A percentile compares a stretch with the other conserved stretches of the same genome.
Evolutionary conservation across 2,797 vertebrate genomes (phyloP).

Genomic region (Coregonus suidteri): DNA sequence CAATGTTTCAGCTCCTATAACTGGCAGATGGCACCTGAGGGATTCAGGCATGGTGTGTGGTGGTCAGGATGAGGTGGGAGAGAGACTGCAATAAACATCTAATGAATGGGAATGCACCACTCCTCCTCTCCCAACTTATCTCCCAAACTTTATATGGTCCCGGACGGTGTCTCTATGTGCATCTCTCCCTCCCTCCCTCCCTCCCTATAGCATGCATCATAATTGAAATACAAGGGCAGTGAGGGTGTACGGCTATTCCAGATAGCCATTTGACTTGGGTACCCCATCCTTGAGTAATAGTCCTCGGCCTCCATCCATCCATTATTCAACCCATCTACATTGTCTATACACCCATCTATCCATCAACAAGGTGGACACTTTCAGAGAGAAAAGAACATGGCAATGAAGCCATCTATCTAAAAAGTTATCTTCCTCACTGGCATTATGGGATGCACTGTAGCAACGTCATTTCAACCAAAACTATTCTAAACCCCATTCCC

Average conservation of each 20-base stretch:
- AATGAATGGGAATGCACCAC: too few relatives aligned
- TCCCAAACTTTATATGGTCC: too few relatives aligned
- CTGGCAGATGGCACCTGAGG: background rate
- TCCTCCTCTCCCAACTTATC: too few relatives aligned
- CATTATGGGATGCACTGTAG: background rate
- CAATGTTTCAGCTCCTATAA: background rate
- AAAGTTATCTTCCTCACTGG: background rate
- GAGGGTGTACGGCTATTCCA: slow-evolving; percentile 54
- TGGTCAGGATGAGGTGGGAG: background rate
- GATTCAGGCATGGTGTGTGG: background rate
- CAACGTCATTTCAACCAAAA: too few relatives aligned
- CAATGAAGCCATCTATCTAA: slow-evolving; percentile 1
- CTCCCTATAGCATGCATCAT: too few relatives aligned
- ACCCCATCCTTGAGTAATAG: slow-evolving; percentile 63
- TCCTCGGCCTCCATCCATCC: background rate
- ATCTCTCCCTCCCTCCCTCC: too few relatives aligned
- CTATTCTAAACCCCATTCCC: background rate
- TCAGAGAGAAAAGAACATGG: slow-evolving; percentile 3
- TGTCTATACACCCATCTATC: background rate
- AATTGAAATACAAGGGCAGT: too few relatives aligned
- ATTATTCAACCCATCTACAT: too few relatives aligned
- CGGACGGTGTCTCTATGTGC: too few relatives aligned
- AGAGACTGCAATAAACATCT: background rate
- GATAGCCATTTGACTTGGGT: slow-evolving; percentile 13
- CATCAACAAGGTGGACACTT: background rate